Evolutionary conservation across 2,888 invertebrate species (phyloP), one percentile per base, ranked within the genome.

Genomic region (Stenodema calcarata): DNA sequence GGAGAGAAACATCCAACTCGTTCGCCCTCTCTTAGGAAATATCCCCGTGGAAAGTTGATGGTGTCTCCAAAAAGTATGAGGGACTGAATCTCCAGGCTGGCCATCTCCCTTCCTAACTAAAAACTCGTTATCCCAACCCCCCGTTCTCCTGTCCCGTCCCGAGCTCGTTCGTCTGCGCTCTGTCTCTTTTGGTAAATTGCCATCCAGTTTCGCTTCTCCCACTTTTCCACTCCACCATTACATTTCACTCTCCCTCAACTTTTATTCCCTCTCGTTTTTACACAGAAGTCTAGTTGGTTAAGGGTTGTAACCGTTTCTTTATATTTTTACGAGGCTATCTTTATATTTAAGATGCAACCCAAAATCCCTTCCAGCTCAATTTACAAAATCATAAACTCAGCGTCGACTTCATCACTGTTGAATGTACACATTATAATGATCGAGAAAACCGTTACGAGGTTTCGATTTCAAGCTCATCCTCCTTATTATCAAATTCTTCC

Each of bases 111-210:
- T 62, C 62, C 62, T 23, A 62, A 62, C 62, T 62, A 62, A 62
- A 62, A 62, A 62, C 62, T 62, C 62, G 62, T 62, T 62, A 62
- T 62, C 62, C 62, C 62, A 27, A 62, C 62, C 62, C 62, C 62
- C 23, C 62, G 62, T 62, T 18, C 62, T n/a, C 50, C n/a, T 16
- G 16, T n/a, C 50, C 50, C 16, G 35, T 35, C n/a, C n/a, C 35
- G 35, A 35, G 35, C 35, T n/a, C 62, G 62, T 62, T 62, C 62
- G 62, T 62, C 62, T 62, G 23, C 62, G 23, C 12, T 62, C 62
- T 62, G 62, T 62, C 62, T 62, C 62, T 62, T 62, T 62, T 62
- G 62, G 62, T 62, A 62, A 62, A 62, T 62, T 62, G 62, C 62
- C 62, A 62, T 62, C 62, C 62, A 62, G 62, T 62, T 62, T 62